These are phyloP conservation scores for Cantharis flavilabris DNA, from an alignment of 2,888 invertebrate genomes.

Conservation along the genomic window DNA sequence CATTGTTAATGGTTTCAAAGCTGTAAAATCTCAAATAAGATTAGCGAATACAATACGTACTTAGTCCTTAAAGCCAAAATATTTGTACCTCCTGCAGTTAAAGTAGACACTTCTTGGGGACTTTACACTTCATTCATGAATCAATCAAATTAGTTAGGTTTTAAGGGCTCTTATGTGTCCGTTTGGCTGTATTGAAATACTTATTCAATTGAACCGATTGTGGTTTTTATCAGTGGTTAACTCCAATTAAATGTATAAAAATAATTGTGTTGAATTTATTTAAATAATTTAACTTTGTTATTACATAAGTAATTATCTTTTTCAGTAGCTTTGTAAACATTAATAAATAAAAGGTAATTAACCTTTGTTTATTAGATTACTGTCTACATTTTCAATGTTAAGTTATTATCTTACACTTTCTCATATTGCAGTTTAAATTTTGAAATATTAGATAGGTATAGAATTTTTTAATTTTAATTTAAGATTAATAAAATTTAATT, in stretches of 20 bases:
- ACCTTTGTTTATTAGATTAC: too few species aligned
- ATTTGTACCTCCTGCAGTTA: slow-evolving; percentile 37
- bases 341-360: too few species aligned
- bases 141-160: slow-evolving; percentile 30
- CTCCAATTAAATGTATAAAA: not conserved
- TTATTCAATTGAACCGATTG: not conserved
- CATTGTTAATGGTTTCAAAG: slow-evolving; percentile 22
- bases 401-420: too few species aligned
- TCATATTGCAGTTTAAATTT: too few species aligned
- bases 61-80: slow-evolving; percentile 37
- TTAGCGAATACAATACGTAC: slow-evolving; percentile 37
- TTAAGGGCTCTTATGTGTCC: slow-evolving; percentile 11
- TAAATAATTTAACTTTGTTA: too few species aligned
- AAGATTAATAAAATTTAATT: too few species aligned
- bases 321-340: too few species aligned
- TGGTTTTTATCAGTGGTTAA: not conserved
- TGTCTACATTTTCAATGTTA: too few species aligned
- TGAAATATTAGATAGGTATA: too few species aligned
- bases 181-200: not conserved
- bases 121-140: slow-evolving; percentile 26
- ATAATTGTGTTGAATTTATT: too few species aligned
- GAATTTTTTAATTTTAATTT: too few species aligned
- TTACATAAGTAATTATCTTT: too few species aligned
- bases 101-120: slow-evolving; percentile 31
- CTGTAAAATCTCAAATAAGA: slow-evolving; percentile 33